These are phyloP conservation scores for Virgularia gustaviana DNA, from an alignment of 92 coral and sea anemone genomes.

Conservation along the genomic window DNA sequence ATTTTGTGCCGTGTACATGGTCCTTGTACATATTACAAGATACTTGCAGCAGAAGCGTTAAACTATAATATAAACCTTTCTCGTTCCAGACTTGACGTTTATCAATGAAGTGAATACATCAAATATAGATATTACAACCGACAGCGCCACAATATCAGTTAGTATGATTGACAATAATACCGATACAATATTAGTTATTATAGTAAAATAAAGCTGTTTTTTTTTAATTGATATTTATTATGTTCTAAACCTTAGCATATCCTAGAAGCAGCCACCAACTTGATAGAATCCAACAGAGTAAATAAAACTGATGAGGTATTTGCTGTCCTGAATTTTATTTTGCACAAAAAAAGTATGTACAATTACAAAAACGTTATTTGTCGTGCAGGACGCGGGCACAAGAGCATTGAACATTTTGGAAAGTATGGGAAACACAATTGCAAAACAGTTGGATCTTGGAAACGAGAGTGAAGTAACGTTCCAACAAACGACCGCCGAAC, in stretches of 20 bases:
- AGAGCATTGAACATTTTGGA: slow-evolving; percentile 20
- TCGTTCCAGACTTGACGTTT: not conserved
- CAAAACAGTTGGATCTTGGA: slow-evolving; percentile 27
- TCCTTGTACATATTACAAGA: too few species aligned
- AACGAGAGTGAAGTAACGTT: slow-evolving; percentile 7
- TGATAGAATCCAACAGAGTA: slow-evolving; percentile 3
- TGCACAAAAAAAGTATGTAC: too few species aligned
- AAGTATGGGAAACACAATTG: slow-evolving; percentile 18
- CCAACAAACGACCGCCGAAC: not conserved
- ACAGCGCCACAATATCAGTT: not conserved
- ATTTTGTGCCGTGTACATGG: not conserved
- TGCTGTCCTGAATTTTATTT: not conserved
- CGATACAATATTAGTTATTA: not conserved
- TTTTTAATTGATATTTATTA: not conserved
- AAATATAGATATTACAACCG: not conserved
- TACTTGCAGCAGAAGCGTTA: not conserved
- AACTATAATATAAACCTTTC: not conserved
- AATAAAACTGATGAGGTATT: not conserved
- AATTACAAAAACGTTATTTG: too few species aligned
- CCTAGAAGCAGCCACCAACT: slow-evolving; percentile 6
- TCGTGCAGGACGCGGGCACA: slow-evolving; percentile 15
- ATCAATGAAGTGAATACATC: slow-evolving; percentile 20
- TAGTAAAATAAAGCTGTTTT: not conserved
- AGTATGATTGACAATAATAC: not conserved
- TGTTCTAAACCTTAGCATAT: not conserved